Evolutionary conservation across 2,113 vertebrate genomes (phyloP), one percentile per base, ranked within the genome.

Genomic region (Chaenogobius annularis): DNA sequence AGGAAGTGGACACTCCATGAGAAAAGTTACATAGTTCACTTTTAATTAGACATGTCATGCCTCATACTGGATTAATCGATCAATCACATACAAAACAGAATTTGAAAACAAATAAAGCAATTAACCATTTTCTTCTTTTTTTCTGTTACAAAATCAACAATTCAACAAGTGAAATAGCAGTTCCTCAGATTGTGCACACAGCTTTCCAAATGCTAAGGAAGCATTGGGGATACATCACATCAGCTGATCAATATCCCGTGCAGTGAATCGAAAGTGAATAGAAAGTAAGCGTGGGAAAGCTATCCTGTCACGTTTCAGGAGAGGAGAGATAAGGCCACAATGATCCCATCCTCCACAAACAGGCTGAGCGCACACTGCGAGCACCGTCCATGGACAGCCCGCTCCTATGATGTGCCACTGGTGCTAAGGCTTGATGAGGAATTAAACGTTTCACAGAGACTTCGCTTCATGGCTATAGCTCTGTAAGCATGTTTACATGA

Each of bases 221-320:
- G 65, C 69, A 46, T 5, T 47, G 66, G 17, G 78, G 85, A 86
- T 68, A 66, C 79, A 74, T 82, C 82, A 68, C 83, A 82, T 82
- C 54, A 77, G 77, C 72, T 66, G 86, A 91, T 92, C 92, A 72
- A 93, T 91, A 89, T 59, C 77, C 68, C 0, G 26, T 58, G 44
- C 50, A 76, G 68, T 74, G 81, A 31, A 31, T 31, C 1, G 26
- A 31, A 70, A 22, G 69, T 35, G 90, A 86, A 91, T 90, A 85
- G 83, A 77, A 89, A 92, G 73, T 72, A 66, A 83, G 70, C 72
- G 82, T 92, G 92, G 90, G 90, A 92, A 92, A 79, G 77, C 69
- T 80, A 80, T 87, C 79, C 75, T 9, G 59, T 79, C 89, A 87
- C 74, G 77, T 88, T 82, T 61, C 78, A 81, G 78, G 74, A 80